These are phyloP conservation scores for Chromoteleia sp. DNA, from an alignment of 2,888 invertebrate genomes.

Conservation along the genomic window DNA sequence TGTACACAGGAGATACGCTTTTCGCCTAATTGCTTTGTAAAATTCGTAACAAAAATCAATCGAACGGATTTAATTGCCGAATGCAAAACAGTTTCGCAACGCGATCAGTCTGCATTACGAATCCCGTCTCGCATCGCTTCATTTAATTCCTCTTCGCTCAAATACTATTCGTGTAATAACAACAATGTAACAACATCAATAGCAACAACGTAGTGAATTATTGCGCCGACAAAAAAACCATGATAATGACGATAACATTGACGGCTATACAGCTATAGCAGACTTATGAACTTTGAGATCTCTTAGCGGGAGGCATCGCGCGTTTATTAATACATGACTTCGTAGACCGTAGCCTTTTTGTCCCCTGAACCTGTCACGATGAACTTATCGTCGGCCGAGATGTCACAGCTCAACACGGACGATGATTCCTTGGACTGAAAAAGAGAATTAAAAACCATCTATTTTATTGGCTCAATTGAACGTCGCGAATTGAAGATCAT, in stretches of 20 bases:
- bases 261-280: slow-evolving; percentile 73
- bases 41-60: slow-evolving; percentile 16
- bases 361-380: slow-evolving; percentile 99
- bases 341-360: slow-evolving; percentile 99
- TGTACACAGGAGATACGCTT: slow-evolving; percentile 10
- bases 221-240: slow-evolving; percentile 49
- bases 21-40: slow-evolving; percentile 4
- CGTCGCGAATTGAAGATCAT: background rate
- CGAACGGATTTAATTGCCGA: background rate
- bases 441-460: slow-evolving; percentile 48
- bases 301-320: slow-evolving; percentile 51
- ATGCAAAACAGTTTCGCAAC: slow-evolving; percentile 31
- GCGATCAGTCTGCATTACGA: background rate
- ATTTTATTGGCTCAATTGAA: slow-evolving; percentile 22
- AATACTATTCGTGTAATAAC: slow-evolving; percentile 64
- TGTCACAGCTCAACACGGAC: slow-evolving; percentile 99
- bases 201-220: slow-evolving; percentile 68
- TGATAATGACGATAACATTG: slow-evolving; percentile 70
- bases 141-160: background rate
- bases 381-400: slow-evolving; percentile 98
- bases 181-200: slow-evolving; percentile 70
- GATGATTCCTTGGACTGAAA: slow-evolving; percentile 97
- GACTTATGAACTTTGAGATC: slow-evolving; percentile 62
- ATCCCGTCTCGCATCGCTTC: background rate
- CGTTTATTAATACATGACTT: slow-evolving; percentile 91